Conservation (phyloP, 2,888 invertebrate species). For the Agrotis ipsilon region DNA sequence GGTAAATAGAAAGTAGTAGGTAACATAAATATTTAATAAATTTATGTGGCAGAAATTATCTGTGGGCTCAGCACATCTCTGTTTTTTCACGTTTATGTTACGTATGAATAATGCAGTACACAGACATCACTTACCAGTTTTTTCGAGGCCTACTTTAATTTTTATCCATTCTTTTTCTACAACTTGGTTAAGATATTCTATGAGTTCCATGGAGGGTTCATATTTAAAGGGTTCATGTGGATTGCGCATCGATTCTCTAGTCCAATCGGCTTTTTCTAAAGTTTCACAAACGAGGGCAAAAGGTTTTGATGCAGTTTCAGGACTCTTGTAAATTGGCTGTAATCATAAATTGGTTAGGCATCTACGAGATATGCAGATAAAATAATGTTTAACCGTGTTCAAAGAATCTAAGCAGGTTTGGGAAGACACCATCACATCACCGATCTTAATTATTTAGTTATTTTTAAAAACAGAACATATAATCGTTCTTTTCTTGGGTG, state of each 20-base stretch:
- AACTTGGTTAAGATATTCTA: constrained; percentile 86
- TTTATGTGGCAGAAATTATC: too few species aligned
- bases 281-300: constrained; percentile 75
- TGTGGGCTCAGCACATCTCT: too few species aligned
- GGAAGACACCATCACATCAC: too few species aligned
- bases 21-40: too few species aligned
- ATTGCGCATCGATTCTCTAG: constrained; percentile 56
- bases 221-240: constrained; percentile 63
- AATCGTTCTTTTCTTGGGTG: background rate
- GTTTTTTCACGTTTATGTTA: too few species aligned
- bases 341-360: constrained; percentile 32
- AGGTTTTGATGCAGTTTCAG: constrained; percentile 61
- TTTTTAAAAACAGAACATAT: too few species aligned
- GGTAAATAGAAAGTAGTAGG: too few species aligned
- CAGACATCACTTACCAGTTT: constrained; percentile 76
- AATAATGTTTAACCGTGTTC: background rate
- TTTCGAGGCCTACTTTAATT: constrained; percentile 77
- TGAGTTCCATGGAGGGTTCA: constrained; percentile 79
- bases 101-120: background rate
- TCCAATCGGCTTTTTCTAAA: constrained; percentile 77
- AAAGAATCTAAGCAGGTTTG: background rate
- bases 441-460: too few species aligned
- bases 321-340: constrained; percentile 71
- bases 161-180: constrained; percentile 88
- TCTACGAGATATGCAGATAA: background rate